Evolutionary conservation across 2,888 invertebrate species (phyloP).

Genomic region (Conops quadrifasciatus): DNA sequence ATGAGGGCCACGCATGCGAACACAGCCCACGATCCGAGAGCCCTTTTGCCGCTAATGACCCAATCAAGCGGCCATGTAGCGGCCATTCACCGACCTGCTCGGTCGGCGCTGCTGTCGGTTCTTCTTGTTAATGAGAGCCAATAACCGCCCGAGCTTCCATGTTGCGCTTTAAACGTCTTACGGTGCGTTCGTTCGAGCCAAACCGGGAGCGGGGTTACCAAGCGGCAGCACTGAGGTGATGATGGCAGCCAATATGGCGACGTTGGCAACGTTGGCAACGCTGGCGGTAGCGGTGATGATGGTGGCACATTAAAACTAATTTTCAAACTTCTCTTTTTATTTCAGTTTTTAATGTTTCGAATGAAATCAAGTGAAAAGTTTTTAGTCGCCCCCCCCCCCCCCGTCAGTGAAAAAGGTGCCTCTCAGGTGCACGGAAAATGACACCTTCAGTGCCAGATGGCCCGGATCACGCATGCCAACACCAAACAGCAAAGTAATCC

Average conservation of each 20-base stretch:
- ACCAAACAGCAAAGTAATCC: neutral
- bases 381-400: too few relatives aligned
- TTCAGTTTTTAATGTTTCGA: neutral
- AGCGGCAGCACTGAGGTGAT: neutral
- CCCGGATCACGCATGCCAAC: too few relatives aligned
- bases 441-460: too few relatives aligned
- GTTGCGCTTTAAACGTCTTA: conserved; percentile 17
- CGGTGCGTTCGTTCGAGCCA: neutral
- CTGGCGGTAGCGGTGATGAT: neutral
- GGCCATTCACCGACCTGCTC: neutral
- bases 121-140: neutral
- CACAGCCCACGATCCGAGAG: neutral
- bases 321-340: neutral
- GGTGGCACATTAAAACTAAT: neutral
- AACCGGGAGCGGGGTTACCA: neutral
- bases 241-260: conserved; percentile 32
- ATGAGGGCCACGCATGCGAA: conserved; percentile 18
- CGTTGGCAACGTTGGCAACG: neutral
- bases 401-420: too few relatives aligned
- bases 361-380: neutral
- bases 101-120: neutral
- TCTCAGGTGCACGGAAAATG: too few relatives aligned
- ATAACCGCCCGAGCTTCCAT: conserved; percentile 29
- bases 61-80: neutral
- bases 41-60: conserved; percentile 11